Evolutionary conservation across 2,888 invertebrate species (phyloP).

Genomic region (Troides helena): DNA sequence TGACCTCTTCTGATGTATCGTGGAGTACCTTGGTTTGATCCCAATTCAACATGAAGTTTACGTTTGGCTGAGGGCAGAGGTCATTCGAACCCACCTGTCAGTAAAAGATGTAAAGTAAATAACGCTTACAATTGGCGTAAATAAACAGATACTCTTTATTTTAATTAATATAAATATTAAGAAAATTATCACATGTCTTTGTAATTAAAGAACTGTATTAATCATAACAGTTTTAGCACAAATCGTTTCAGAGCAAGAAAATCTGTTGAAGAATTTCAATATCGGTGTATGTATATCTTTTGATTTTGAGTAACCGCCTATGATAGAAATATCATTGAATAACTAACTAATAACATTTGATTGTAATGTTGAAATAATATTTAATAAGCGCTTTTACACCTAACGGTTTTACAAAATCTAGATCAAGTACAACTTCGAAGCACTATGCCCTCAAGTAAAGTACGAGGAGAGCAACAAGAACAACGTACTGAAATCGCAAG

Average conservation of each 20-base stretch:
- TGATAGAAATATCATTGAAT: neutral
- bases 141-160: too few relatives aligned
- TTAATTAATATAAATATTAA: too few relatives aligned
- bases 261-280: neutral
- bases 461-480: conserved; percentile 79
- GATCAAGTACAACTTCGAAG: conserved; percentile 89
- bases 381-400: conserved; percentile 22
- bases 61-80: too few relatives aligned
- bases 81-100: too few relatives aligned
- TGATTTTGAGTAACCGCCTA: conserved; percentile 3
- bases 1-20: too few relatives aligned
- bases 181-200: neutral
- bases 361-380: neutral
- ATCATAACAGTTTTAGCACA: neutral
- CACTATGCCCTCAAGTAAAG: conserved; percentile 83
- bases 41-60: too few relatives aligned
- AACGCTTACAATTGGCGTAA: too few relatives aligned
- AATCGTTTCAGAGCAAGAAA: neutral
- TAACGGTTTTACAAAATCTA: conserved; percentile 55
- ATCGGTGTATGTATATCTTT: neutral
- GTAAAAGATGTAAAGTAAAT: too few relatives aligned
- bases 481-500: conserved; percentile 76
- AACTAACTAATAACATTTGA: neutral
- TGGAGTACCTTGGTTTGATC: too few relatives aligned
- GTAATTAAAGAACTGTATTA: neutral